phyloP scores from a whole-genome alignment of 2,888 invertebrate species.

The Galerucella pusilla region DNA sequence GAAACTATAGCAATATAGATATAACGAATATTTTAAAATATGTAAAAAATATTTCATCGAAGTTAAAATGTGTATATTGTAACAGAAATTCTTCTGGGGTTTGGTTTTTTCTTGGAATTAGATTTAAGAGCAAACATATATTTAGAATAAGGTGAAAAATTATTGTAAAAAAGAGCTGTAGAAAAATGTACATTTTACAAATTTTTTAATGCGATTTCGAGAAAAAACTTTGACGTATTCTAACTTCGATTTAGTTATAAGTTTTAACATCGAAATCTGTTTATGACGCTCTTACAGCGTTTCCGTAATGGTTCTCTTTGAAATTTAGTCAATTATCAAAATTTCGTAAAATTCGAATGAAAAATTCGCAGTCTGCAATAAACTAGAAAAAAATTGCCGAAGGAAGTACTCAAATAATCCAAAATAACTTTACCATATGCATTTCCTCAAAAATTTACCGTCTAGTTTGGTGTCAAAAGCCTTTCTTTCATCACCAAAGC shows the following conservation, averaged over 20 bases:
- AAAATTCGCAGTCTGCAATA: neutral
- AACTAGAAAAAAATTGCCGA: neutral
- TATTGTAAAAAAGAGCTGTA: slow-evolving; percentile 29
- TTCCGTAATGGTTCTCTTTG: slow-evolving; percentile 42
- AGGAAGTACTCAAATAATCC: neutral
- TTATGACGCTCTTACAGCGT: slow-evolving; percentile 43
- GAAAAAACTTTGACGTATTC: slow-evolving; percentile 25
- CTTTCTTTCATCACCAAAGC: no score
- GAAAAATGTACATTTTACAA: slow-evolving; percentile 23
- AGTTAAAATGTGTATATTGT: slow-evolving; percentile 28
- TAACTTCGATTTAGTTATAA: slow-evolving; percentile 49
- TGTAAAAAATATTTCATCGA: slow-evolving; percentile 42
- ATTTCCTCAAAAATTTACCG: no score
- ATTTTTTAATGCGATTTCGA: slow-evolving; percentile 13
- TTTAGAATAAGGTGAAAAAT: slow-evolving; percentile 23
- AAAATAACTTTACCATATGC: neutral
- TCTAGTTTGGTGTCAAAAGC: no score
- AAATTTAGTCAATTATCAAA: slow-evolving; percentile 43
- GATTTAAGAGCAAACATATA: slow-evolving; percentile 15
- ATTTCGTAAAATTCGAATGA: neutral
- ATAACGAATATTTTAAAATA: slow-evolving; percentile 58
- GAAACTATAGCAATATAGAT: slow-evolving; percentile 66
- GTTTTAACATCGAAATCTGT: slow-evolving; percentile 53
- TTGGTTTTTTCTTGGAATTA: slow-evolving; percentile 22
- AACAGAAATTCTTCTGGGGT: no score